A percentile compares a stretch with the other conserved stretches of the same genome.
These are phyloP conservation scores for Papilio gigon DNA, from an alignment of 2,888 invertebrate genomes.

Conservation along the genomic window DNA sequence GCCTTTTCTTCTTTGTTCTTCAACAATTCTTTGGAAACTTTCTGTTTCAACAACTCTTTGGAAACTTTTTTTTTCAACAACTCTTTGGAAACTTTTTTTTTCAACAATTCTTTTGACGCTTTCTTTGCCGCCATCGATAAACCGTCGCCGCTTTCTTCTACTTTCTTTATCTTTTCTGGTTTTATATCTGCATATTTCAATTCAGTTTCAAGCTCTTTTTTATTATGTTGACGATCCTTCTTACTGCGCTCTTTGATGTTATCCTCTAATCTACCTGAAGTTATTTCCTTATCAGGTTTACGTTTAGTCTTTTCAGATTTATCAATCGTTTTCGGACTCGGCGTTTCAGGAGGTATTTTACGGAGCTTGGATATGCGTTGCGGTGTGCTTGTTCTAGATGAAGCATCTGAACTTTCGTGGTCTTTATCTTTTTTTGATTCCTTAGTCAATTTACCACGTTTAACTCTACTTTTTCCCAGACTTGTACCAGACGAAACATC, in stretches of 20 bases:
- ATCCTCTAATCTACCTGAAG: neutral
- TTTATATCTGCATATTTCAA: constrained; percentile 10
- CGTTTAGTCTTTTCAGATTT: neutral
- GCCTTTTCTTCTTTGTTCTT: constrained; percentile 41
- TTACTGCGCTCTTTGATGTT: neutral
- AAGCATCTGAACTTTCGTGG: neutral
- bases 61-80: constrained; percentile 34
- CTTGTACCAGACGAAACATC: constrained; percentile 7
- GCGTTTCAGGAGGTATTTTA: neutral
- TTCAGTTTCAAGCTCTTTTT: neutral
- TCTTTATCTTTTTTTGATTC: constrained; percentile 27
- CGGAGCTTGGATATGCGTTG: neutral
- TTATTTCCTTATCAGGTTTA: constrained; percentile 8
- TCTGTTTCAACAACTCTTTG: constrained; percentile 36
- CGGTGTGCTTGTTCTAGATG: neutral
- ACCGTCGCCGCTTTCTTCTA: constrained; percentile 42
- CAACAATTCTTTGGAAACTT: too few species aligned
- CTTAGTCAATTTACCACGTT: constrained; percentile 10
- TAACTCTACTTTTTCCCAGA: neutral
- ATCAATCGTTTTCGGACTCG: neutral
- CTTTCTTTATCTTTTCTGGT: constrained; percentile 38
- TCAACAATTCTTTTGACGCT: constrained; percentile 28
- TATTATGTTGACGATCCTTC: constrained; percentile 1
- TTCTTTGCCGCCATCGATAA: neutral
- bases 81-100: constrained; percentile 26